These are phyloP conservation scores for Alosa alosa DNA, from an alignment of 2,113 vertebrate genomes.

Conservation along the genomic window DNA sequence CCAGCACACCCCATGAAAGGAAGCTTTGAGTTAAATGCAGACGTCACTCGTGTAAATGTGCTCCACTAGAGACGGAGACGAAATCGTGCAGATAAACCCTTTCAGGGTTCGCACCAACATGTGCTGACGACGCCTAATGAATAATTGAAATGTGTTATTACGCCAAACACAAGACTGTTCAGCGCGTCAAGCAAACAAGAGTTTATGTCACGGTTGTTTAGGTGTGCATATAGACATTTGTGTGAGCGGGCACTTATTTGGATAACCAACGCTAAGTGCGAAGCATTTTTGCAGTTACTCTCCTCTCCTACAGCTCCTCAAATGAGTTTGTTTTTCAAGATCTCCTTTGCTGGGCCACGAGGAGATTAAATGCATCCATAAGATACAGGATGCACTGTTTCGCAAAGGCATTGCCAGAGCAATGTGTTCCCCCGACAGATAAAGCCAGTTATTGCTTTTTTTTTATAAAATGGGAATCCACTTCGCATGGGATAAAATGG, in stretches of 20 bases:
- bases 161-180: neutral
- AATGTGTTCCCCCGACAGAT: neutral
- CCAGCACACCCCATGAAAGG: neutral
- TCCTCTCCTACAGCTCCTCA: neutral
- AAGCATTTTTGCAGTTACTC: neutral
- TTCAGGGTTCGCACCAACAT: neutral
- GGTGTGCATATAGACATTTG: neutral
- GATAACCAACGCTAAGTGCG: neutral
- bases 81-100: neutral
- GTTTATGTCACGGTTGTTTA: neutral
- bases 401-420: neutral
- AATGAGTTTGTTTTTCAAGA: neutral
- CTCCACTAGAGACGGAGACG: neutral
- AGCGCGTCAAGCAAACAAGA: neutral
- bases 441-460: conserved; percentile 16
- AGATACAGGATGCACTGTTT: neutral
- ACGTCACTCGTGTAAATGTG: neutral
- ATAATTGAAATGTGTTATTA: neutral
- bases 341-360: neutral
- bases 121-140: neutral
- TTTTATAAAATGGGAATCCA: conserved; percentile 17
- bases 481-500: neutral
- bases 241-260: neutral
- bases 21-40: neutral
- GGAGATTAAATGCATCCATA: neutral